Evolutionary conservation across 2,888 invertebrate species (phyloP).

Genomic region (Eupithecia insigniata): DNA sequence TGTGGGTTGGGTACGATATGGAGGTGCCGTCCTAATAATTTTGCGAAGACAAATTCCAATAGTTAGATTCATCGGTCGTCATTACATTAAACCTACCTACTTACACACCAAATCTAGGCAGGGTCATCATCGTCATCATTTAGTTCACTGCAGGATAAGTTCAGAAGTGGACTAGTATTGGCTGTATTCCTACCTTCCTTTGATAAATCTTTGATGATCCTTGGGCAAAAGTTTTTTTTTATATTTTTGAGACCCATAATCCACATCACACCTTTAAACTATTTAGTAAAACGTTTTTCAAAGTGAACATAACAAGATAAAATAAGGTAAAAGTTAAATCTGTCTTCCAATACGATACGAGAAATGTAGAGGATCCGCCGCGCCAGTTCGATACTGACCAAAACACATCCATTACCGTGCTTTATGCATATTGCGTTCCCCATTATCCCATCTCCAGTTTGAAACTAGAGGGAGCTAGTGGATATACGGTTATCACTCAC

Average conservation of each 20-base stretch:
- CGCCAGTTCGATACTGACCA: conserved; percentile 34
- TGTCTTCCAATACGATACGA: conserved; percentile 7
- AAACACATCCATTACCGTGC: conserved; percentile 44
- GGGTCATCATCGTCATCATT: not conserved
- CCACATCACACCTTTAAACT: not conserved
- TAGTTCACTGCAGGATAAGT: not conserved
- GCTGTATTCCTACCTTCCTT: too few species aligned
- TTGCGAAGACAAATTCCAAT: not conserved
- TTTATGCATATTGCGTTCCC: conserved; percentile 57
- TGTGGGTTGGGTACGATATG: conserved; percentile 7
- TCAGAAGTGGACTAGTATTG: too few species aligned
- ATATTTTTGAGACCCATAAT: not conserved
- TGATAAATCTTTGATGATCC: too few species aligned
- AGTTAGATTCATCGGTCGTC: not conserved
- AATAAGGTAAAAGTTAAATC: conserved; percentile 25
- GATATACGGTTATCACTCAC: conserved; percentile 76
- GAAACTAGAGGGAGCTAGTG: conserved; percentile 57
- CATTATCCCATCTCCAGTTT: conserved; percentile 56
- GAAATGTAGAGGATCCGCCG: conserved; percentile 4
- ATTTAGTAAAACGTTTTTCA: not conserved
- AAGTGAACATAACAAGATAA: not conserved
- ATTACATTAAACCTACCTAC: not conserved
- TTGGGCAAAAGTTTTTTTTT: not conserved
- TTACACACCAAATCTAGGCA: not conserved
- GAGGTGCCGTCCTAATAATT: conserved; percentile 1